These are phyloP conservation scores for Coreoperca whiteheadi DNA, from an alignment of 2,113 vertebrate genomes.

Conservation along the genomic window DNA sequence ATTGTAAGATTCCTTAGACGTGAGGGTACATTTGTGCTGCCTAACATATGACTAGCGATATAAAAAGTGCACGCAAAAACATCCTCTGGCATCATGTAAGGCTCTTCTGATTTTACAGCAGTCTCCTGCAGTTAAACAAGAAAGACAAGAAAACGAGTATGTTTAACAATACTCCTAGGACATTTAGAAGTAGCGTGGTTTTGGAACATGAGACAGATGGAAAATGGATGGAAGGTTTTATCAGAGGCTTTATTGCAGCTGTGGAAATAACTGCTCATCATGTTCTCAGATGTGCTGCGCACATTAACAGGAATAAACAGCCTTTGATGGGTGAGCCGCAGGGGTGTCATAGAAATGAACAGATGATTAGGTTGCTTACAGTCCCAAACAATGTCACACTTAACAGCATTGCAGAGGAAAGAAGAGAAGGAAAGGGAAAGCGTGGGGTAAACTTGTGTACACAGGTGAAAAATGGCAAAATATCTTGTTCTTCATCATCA, in stretches of 20 bases:
- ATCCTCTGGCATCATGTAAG: background rate
- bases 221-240: slow-evolving; percentile 32
- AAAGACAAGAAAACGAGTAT: background rate
- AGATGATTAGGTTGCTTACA: slow-evolving; percentile 46
- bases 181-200: background rate
- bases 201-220: slow-evolving; percentile 5
- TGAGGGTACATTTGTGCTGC: background rate
- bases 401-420: slow-evolving; percentile 20
- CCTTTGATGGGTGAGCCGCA: slow-evolving; percentile 60
- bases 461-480: background rate
- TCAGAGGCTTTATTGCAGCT: slow-evolving; percentile 24
- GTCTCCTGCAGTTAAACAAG: background rate
- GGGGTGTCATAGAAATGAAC: slow-evolving; percentile 55
- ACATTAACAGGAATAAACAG: slow-evolving; percentile 60
- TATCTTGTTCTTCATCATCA: background rate
- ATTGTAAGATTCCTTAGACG: background rate
- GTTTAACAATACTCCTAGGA: background rate
- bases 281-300: slow-evolving; percentile 52
- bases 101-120: slow-evolving; percentile 7
- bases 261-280: slow-evolving; percentile 52
- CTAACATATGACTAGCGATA: background rate
- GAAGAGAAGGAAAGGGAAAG: background rate
- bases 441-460: slow-evolving; percentile 12
- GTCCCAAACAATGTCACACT: slow-evolving; percentile 56
- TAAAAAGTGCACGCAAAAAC: background rate